Evolutionary conservation across 2,113 vertebrate genomes (phyloP), one percentile per base, ranked within the genome.

Genomic region (Alethe castanea): DNA sequence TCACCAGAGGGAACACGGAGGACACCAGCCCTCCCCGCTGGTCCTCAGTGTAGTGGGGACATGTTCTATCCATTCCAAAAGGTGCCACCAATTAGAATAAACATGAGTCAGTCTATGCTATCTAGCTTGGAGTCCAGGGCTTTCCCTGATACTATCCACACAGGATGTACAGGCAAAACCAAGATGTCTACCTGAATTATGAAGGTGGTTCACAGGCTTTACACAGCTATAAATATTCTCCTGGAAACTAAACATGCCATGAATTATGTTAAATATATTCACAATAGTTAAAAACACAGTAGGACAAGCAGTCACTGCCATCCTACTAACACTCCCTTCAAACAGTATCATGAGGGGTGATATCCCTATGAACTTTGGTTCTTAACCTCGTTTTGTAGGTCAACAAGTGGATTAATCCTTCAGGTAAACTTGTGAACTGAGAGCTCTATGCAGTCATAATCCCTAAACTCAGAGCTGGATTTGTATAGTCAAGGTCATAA

Each of bases 401-500:
- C 80, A 92, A 77, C 36, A 77, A 42, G 48, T 47, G 7, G 52
- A 91, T 88, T 82, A 91, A 86, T 88, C 45, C 93, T 91, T 56
- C 66, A 29, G 28, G 66, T 40, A 71, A 93, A 94, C 90, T 33
- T 7, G 5, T 42, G 29, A 82, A 78, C 57, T 53, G 40, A 19
- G 47, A 95, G 24, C 19, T 79, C 73, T 77, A n/a, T 13, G 60
- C 6, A 29, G 74, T 78, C 70, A 36, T 79, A 96, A 93, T 90
- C 81, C 65, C 61, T 11, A 74, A 90, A 33, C 47, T 70, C 47
- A 72, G 38, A 3, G 3, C 1, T 89, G 60, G 57, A 86, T 93
- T 77, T 86, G 54, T 57, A 56, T 5, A 87, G 66, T 77, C 71
- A 95, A 97, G 83, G 92, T 93, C 92, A 92, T 31, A 87, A 74